phyloP scores from a whole-genome alignment of 92 coral and sea anemone species.

The Epizoanthus scotinus region DNA sequence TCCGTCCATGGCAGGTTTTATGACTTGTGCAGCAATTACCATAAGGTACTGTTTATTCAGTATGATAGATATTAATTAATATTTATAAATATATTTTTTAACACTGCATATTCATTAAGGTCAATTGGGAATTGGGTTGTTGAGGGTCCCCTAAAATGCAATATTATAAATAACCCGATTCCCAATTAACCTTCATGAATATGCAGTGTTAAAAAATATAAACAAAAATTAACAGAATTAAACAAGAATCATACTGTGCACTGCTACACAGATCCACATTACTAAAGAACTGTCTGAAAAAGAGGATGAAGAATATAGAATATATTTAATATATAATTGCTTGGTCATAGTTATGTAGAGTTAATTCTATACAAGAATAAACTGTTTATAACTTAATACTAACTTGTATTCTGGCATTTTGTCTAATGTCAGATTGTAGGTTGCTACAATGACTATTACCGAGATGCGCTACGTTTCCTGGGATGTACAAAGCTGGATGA shows the following conservation, averaged over 20 bases:
- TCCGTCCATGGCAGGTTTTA: slow-evolving; percentile 95
- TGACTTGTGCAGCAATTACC: slow-evolving; percentile 86
- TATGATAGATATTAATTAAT: neutral
- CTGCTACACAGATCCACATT: no score
- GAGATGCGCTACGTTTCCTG: slow-evolving; percentile 91
- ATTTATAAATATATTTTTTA: no score
- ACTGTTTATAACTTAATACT: neutral
- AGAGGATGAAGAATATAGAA: no score
- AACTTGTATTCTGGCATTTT: neutral
- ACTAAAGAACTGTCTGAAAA: no score
- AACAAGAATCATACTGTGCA: no score
- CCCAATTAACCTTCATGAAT: no score
- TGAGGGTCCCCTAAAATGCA: no score
- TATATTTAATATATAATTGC: neutral
- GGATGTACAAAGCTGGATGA: slow-evolving; percentile 84
- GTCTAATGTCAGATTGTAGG: slow-evolving; percentile 67
- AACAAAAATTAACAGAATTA: no score
- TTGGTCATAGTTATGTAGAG: neutral
- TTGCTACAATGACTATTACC: slow-evolving; percentile 91
- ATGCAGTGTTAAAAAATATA: no score
- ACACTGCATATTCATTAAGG: no score
- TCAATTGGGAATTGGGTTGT: no score
- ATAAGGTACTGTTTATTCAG: slow-evolving; percentile 66
- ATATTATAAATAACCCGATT: no score
- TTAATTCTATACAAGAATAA: neutral